Evolutionary conservation across 2,797 vertebrate genomes (phyloP).

Genomic region (Amphiprion clarkii): DNA sequence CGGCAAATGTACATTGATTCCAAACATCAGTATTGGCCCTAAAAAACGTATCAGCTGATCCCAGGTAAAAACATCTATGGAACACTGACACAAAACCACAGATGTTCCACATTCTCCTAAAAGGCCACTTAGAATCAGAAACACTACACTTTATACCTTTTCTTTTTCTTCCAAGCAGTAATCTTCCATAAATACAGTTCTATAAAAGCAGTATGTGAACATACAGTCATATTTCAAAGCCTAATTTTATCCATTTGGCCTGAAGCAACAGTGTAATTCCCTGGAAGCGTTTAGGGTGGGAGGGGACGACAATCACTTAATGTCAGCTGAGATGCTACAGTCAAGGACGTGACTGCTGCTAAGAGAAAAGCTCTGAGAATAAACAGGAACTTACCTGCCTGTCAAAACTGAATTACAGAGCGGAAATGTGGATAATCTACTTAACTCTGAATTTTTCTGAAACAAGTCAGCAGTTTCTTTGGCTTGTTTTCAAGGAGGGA

Average conservation of each 20-base stretch:
- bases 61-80: not conserved
- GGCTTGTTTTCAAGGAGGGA: slow-evolving; percentile 15
- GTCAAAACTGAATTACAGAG: slow-evolving; percentile 36
- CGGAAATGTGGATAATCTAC: slow-evolving; percentile 32
- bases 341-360: slow-evolving; percentile 24
- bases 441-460: slow-evolving; percentile 25
- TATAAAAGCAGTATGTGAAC: slow-evolving; percentile 9
- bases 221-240: not conserved
- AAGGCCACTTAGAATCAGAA: slow-evolving; percentile 4
- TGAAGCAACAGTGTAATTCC: slow-evolving; percentile 30
- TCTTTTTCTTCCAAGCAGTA: slow-evolving; percentile 1
- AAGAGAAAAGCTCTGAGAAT: slow-evolving; percentile 19
- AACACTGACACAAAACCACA: not conserved
- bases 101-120: slow-evolving; percentile 18
- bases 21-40: too few species aligned
- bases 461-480: slow-evolving; percentile 37
- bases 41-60: too few species aligned
- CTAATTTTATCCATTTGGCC: slow-evolving; percentile 17
- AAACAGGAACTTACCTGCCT: slow-evolving; percentile 6
- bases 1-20: too few species aligned
- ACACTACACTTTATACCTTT: not conserved
- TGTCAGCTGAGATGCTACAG: slow-evolving; percentile 11
- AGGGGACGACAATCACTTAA: slow-evolving; percentile 20
- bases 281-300: slow-evolving; percentile 18
- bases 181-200: slow-evolving; percentile 8